Conservation (phyloP, 2,797 vertebrate species). For the Hafferia zeledoni region DNA sequence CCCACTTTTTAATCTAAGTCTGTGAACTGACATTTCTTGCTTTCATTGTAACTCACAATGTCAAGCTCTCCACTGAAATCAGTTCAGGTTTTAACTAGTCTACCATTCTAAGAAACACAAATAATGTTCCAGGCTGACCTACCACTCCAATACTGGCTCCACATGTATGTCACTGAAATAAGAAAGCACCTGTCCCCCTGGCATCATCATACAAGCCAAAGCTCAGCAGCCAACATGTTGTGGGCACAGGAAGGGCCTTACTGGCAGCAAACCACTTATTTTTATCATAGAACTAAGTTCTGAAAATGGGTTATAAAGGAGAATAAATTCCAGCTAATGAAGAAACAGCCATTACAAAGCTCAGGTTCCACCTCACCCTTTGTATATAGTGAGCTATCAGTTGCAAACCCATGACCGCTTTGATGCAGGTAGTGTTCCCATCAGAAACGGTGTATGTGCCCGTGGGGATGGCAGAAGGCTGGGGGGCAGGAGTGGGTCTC, state of each 20-base stretch:
- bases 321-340: neutral
- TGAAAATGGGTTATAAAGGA: neutral
- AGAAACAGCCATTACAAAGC: neutral
- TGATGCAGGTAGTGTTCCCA: conserved; percentile 69
- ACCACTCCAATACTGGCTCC: neutral
- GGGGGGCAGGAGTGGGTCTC: conserved; percentile 34
- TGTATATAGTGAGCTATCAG: conserved; percentile 43
- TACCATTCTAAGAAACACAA: neutral
- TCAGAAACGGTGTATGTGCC: conserved; percentile 69
- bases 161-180: neutral
- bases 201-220: neutral
- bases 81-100: neutral
- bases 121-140: neutral
- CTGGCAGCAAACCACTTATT: neutral
- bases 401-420: conserved; percentile 70
- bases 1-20: neutral
- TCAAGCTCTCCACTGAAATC: neutral
- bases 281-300: neutral
- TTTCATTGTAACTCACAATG: neutral
- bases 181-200: neutral
- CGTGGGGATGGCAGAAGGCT: conserved; percentile 33
- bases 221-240: neutral
- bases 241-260: neutral
- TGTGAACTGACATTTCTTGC: neutral
- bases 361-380: conserved; percentile 53